Conservation (phyloP, 2,113 vertebrate genomes). For the Mionectes macconnelli region DNA sequence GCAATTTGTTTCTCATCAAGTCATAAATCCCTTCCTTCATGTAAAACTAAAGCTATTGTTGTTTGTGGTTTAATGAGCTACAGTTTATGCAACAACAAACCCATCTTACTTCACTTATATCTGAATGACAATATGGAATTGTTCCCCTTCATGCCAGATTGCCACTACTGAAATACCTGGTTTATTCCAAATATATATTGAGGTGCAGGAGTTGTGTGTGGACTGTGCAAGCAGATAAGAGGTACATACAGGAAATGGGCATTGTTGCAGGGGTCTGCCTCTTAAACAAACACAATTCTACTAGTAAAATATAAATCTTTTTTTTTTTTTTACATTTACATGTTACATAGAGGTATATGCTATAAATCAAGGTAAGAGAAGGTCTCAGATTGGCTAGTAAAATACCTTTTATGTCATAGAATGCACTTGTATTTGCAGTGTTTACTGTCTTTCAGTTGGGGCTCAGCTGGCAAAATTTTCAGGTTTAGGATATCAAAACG, state of each 20-base stretch:
- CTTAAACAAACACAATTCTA: neutral
- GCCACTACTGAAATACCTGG: neutral
- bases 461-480: neutral
- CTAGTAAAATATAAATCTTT: neutral
- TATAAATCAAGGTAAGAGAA: neutral
- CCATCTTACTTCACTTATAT: neutral
- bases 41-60: conserved; percentile 13
- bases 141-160: neutral
- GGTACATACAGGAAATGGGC: fast-evolving
- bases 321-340: neutral
- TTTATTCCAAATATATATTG: neutral
- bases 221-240: neutral
- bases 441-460: neutral
- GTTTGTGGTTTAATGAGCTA: conserved; percentile 22
- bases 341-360: neutral
- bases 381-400: neutral
- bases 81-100: neutral
- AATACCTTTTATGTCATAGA: neutral
- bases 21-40: conserved; percentile 40
- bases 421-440: neutral
- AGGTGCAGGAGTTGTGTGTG: neutral
- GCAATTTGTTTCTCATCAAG: conserved; percentile 45
- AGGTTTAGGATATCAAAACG: neutral
- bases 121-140: neutral
- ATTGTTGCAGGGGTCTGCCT: neutral